Conservation (phyloP, 2,113 vertebrate genomes). For the Turdus rufiventris region DNA sequence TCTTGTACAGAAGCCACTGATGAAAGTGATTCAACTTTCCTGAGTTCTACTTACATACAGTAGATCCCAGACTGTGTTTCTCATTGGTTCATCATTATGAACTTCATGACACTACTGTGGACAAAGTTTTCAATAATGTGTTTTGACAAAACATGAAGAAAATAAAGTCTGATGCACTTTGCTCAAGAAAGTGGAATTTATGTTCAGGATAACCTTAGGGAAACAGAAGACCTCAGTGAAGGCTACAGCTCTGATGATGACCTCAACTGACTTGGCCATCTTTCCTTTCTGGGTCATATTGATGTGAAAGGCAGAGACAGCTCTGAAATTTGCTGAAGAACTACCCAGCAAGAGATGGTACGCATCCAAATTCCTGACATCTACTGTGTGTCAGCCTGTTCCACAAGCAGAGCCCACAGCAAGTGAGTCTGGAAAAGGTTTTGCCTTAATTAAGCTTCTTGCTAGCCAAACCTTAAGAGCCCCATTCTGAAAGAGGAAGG, state of each 20-base stretch:
- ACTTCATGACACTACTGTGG: background rate
- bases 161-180: conserved; percentile 69
- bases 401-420: conserved; percentile 50
- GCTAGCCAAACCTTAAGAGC: background rate
- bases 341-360: conserved; percentile 64
- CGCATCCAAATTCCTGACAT: conserved; percentile 63
- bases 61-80: background rate
- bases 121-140: conserved; percentile 20
- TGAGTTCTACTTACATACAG: background rate
- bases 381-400: conserved; percentile 54
- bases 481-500: background rate
- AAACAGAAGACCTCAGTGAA: conserved; percentile 48
- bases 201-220: conserved; percentile 60
- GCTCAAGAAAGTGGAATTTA: conserved; percentile 47
- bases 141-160: conserved; percentile 76
- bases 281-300: conserved; percentile 81
- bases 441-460: background rate
- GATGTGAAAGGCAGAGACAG: conserved; percentile 80
- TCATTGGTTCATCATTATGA: background rate
- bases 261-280: conserved; percentile 42
- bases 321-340: conserved; percentile 73
- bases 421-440: conserved; percentile 22
- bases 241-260: conserved; percentile 51
- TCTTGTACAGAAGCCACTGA: background rate
- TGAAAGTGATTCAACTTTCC: background rate